These are phyloP conservation scores for Aphaenogaster ashmeadi DNA, from an alignment of 1,140 invertebrate species.

Conservation along the genomic window DNA sequence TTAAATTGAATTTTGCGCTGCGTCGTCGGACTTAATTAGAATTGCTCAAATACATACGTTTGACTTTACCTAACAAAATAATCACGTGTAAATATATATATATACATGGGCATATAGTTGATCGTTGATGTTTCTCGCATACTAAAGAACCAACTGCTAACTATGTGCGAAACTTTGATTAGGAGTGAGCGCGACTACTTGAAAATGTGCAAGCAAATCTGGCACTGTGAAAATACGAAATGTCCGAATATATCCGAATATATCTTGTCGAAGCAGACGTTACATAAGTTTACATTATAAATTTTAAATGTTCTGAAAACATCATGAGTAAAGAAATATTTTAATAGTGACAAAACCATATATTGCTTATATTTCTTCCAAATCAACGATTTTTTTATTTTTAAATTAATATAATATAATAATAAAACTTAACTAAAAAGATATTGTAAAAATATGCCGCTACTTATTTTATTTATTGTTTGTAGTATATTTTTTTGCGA, in stretches of 20 bases:
- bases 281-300: background rate
- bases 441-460: background rate
- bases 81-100: conserved; percentile 11
- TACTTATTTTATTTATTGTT: background rate
- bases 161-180: conserved; percentile 56
- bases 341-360: background rate
- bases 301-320: background rate
- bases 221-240: background rate
- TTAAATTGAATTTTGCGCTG: conserved; percentile 52
- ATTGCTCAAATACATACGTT: conserved; percentile 42
- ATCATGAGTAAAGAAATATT: background rate
- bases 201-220: conserved; percentile 25
- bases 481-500: background rate
- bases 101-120: conserved; percentile 12
- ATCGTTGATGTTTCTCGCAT: conserved; percentile 36
- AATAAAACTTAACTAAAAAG: background rate
- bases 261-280: background rate
- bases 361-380: background rate
- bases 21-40: conserved; percentile 62
- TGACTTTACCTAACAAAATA: conserved; percentile 52
- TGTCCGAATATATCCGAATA: background rate
- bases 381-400: background rate
- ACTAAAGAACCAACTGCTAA: conserved; percentile 38
- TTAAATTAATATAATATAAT: background rate
- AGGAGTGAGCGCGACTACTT: conserved; percentile 19